Percentiles rank a stretch among this genome's conserved stretches.
phyloP scores from a whole-genome alignment of 2,888 invertebrate genomes.

The Caenorhabditis sp. region DNA sequence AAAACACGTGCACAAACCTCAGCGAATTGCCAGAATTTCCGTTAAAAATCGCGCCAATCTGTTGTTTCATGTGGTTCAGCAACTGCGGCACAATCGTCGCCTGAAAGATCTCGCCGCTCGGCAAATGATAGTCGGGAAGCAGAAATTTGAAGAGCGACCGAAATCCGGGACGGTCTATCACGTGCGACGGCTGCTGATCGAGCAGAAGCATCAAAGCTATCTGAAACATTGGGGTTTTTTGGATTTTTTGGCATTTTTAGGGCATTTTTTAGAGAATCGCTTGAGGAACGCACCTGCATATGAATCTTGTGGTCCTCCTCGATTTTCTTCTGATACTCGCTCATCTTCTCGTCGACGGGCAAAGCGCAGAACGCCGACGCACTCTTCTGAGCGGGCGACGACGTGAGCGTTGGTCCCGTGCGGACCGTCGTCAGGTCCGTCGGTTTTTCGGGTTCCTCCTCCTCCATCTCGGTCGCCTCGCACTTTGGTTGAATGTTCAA shows the following conservation, averaged over 20 bases:
- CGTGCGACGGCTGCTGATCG: constrained; percentile 66
- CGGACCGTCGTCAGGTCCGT: constrained; percentile 56
- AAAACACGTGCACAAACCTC: too few species aligned
- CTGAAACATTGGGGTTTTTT: constrained; percentile 42
- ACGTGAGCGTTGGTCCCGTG: too few species aligned
- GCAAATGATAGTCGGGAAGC: constrained; percentile 64
- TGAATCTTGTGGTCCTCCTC: constrained; percentile 58
- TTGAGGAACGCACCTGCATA: constrained; percentile 45
- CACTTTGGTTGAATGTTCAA: constrained; percentile 34
- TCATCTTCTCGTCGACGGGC: not conserved
- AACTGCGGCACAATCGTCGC: constrained; percentile 59
- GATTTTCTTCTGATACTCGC: constrained; percentile 36
- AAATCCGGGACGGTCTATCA: constrained; percentile 70
- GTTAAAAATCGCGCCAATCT: constrained; percentile 48
- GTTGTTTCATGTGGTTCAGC: constrained; percentile 58
- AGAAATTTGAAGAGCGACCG: constrained; percentile 65
- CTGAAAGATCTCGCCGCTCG: constrained; percentile 62
- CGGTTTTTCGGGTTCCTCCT: constrained; percentile 41
- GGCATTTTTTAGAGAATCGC: not conserved
- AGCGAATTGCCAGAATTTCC: constrained; percentile 4
- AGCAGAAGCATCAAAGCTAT: constrained; percentile 71
- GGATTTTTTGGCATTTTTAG: not conserved
- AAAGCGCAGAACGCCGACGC: constrained; percentile 32
- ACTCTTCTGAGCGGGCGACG: too few species aligned
- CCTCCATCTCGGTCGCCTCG: constrained; percentile 59